phyloP scores from a whole-genome alignment of 2,113 vertebrate genomes.

The Phoxinus phoxinus region DNA sequence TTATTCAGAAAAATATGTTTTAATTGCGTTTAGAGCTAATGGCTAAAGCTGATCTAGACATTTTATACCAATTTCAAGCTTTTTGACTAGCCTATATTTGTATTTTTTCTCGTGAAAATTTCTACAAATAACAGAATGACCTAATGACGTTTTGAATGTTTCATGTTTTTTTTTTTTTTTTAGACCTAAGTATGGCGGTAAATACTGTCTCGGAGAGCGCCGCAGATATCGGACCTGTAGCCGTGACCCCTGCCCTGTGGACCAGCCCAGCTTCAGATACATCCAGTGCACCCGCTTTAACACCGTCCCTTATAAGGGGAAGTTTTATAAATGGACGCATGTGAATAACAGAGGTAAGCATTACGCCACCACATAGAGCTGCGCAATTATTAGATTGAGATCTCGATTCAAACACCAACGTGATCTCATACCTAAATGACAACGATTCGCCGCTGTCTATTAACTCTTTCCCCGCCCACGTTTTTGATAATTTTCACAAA shows the following conservation, averaged over 20 bases:
- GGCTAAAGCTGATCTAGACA: no score
- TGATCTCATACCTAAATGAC: no score
- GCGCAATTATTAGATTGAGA: no score
- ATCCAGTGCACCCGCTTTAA: slow-evolving; percentile 91
- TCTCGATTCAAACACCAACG: no score
- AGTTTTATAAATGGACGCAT: slow-evolving; percentile 86
- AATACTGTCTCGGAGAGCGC: slow-evolving; percentile 89
- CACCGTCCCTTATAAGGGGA: slow-evolving; percentile 84
- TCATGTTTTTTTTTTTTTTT: slow-evolving; percentile 3
- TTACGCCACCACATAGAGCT: neutral
- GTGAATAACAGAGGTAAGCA: slow-evolving; percentile 84
- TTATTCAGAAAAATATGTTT: no score
- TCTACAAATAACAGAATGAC: neutral
- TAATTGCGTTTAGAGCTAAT: no score
- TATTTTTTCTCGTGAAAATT: no score
- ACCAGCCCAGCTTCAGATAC: slow-evolving; percentile 83
- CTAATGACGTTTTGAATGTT: neutral
- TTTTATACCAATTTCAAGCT: no score
- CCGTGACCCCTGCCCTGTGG: slow-evolving; percentile 69
- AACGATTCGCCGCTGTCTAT: no score
- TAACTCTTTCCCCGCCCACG: no score
- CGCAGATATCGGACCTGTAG: slow-evolving; percentile 85
- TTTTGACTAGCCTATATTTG: no score
- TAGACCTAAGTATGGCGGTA: slow-evolving; percentile 87
- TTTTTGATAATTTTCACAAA: no score